phyloP scores from a whole-genome alignment of 2,113 vertebrate genomes.

The Trachemys scripta region DNA sequence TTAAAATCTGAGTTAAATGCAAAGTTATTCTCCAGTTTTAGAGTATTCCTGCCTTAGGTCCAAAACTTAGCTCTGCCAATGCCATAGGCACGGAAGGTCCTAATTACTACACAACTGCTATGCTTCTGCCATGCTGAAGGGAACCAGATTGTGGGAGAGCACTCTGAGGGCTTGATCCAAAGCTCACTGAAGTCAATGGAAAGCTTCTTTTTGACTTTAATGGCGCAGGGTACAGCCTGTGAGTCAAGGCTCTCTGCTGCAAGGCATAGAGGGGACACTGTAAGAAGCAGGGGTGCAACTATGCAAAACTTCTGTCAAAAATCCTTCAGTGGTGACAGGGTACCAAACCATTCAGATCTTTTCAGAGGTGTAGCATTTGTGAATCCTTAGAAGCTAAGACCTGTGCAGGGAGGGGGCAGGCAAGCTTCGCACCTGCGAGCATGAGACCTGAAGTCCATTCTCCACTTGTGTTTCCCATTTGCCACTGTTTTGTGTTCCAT shows the following conservation, averaged over 20 bases:
- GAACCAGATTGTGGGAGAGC: background rate
- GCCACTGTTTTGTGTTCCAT: background rate
- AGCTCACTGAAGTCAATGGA: background rate
- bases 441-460: background rate
- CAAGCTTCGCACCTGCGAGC: background rate
- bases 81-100: background rate
- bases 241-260: background rate
- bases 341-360: background rate
- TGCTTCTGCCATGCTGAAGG: too few species aligned
- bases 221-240: background rate
- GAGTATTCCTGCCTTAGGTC: background rate
- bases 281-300: background rate
- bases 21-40: background rate
- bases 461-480: background rate
- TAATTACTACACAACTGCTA: too few species aligned
- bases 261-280: background rate
- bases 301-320: background rate
- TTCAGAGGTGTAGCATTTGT: background rate
- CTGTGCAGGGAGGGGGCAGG: background rate
- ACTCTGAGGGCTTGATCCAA: background rate
- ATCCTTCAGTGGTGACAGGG: background rate
- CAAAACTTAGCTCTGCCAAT: background rate
- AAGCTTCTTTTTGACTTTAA: background rate
- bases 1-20: background rate
- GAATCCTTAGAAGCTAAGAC: background rate